phyloP scores from a whole-genome alignment of 2,113 vertebrate species.

The Sorex fumeus region DNA sequence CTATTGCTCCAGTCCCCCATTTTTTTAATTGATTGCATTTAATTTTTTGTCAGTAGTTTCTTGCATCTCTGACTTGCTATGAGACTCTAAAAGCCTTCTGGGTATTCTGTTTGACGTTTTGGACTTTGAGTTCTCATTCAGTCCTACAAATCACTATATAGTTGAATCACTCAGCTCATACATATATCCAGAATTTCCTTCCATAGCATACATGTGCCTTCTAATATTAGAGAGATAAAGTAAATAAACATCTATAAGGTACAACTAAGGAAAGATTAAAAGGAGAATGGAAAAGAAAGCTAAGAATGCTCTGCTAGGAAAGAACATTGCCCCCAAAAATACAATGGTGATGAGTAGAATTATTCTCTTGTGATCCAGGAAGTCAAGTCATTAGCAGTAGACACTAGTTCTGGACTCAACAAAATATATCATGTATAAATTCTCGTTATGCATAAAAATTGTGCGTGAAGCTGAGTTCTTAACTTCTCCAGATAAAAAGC shows the following conservation, averaged over 20 bases:
- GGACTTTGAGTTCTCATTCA: background rate
- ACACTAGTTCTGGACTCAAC: slow-evolving; percentile 5
- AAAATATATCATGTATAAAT: background rate
- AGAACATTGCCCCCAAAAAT: background rate
- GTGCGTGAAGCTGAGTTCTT: background rate
- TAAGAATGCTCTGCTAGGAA: background rate
- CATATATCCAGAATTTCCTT: background rate
- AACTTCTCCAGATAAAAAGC: background rate
- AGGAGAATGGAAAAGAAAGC: no score
- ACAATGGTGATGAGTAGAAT: background rate
- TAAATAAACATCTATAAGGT: background rate
- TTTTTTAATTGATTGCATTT: no score
- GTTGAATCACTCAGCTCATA: background rate
- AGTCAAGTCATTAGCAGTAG: background rate
- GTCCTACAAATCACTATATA: background rate
- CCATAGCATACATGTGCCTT: background rate
- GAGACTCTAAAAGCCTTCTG: background rate
- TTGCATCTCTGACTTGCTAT: background rate
- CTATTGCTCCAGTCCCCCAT: no score
- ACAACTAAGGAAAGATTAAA: background rate
- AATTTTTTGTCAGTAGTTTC: background rate
- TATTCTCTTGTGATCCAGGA: background rate
- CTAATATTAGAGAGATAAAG: background rate
- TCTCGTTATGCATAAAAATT: background rate
- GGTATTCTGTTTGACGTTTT: background rate